Evolutionary conservation across 2,113 vertebrate species (phyloP).

Genomic region (Uria aalge): DNA sequence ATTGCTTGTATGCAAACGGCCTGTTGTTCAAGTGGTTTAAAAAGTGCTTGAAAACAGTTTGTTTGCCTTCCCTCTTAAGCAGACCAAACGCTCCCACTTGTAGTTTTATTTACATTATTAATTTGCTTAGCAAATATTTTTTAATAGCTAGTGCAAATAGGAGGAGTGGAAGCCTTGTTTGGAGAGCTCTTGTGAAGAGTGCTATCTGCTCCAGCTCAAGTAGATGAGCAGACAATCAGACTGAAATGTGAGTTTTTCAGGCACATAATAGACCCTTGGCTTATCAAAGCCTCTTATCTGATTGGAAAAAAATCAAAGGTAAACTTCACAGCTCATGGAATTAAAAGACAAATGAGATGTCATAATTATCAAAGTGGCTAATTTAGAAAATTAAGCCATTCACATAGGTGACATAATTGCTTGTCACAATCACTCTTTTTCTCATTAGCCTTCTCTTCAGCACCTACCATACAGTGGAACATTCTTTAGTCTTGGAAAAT

Average conservation of each 20-base stretch:
- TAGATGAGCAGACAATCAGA: conserved; percentile 74
- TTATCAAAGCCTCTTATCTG: conserved; percentile 83
- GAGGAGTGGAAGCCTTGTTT: conserved; percentile 52
- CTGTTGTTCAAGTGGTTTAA: conserved; percentile 68
- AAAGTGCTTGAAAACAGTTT: conserved; percentile 72
- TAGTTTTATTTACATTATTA: conserved; percentile 76
- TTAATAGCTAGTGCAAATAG: conserved; percentile 56
- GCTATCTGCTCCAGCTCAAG: conserved; percentile 70
- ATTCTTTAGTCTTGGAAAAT: conserved; percentile 61
- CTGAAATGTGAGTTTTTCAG: conserved; percentile 74
- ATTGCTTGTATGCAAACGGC: conserved; percentile 68
- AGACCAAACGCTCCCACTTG: conserved; percentile 65
- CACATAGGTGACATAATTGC: conserved; percentile 88
- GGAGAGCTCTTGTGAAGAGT: conserved; percentile 73
- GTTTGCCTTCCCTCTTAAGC: conserved; percentile 69
- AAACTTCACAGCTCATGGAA: conserved; percentile 80
- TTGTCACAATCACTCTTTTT: conserved; percentile 88
- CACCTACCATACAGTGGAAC: conserved; percentile 57
- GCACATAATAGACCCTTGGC: conserved; percentile 79
- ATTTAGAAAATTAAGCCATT: conserved; percentile 88
- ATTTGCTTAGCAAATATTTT: conserved; percentile 76
- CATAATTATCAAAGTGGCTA: conserved; percentile 89
- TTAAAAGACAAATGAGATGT: conserved; percentile 88
- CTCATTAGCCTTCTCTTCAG: conserved; percentile 80
- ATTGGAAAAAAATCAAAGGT: conserved; percentile 78